phyloP scores from a whole-genome alignment of 2,797 vertebrate genomes.

The Myotis daubentonii region DNA sequence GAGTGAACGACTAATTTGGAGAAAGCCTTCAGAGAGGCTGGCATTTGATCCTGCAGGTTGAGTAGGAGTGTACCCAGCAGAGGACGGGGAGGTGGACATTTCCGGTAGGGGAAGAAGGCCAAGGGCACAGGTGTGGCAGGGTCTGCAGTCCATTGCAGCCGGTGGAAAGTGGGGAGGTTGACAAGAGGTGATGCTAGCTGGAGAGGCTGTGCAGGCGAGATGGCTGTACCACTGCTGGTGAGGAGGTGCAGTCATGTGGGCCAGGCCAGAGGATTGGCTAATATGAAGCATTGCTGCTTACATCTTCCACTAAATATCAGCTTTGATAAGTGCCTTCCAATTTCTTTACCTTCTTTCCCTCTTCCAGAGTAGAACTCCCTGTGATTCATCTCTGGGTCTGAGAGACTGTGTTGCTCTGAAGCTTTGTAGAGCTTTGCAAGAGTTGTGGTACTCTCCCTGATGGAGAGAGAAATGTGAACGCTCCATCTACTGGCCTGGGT shows the following conservation, averaged over 20 bases:
- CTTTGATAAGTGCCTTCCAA: background rate
- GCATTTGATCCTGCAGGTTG: background rate
- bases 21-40: background rate
- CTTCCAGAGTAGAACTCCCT: background rate
- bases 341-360: background rate
- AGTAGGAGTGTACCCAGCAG: background rate
- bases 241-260: background rate
- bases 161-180: background rate
- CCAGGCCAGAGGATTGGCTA: background rate
- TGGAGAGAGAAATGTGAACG: background rate
- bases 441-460: background rate
- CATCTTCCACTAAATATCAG: background rate
- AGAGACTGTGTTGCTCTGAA: background rate
- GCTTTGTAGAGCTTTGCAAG: background rate
- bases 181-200: background rate
- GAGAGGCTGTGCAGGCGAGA: background rate
- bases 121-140: background rate
- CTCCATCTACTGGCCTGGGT: background rate
- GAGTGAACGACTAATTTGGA: background rate
- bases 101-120: background rate
- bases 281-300: background rate
- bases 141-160: background rate
- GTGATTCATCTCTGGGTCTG: background rate
- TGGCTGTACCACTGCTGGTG: fast-evolving
- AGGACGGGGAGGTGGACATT: background rate